Percentiles rank a stretch among this genome's conserved stretches.
Conservation (phyloP, 1,140 invertebrate genomes). For the Halictus rubicundus region DNA sequence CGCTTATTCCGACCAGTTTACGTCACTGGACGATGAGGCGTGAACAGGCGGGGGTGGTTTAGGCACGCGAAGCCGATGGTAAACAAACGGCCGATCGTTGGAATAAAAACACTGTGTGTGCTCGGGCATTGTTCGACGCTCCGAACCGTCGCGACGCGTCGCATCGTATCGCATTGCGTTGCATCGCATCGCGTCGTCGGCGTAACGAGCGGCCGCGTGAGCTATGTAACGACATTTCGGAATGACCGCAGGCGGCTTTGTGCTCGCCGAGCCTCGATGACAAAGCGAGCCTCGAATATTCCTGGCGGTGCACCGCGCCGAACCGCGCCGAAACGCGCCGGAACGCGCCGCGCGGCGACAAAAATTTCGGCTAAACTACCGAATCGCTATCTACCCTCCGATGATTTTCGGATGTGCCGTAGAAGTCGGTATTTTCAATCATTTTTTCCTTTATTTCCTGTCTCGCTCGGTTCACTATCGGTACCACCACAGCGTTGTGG, state of each 20-base stretch:
- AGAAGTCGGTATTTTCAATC: too few relatives aligned
- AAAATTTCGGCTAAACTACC: neutral
- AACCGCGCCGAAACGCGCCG: too few relatives aligned
- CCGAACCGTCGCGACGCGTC: too few relatives aligned
- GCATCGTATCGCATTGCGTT: too few relatives aligned
- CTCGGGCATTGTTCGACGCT: slow-evolving; percentile 23
- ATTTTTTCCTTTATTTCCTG: too few relatives aligned
- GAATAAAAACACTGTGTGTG: slow-evolving; percentile 45
- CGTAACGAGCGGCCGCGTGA: slow-evolving; percentile 6
- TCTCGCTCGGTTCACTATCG: too few relatives aligned
- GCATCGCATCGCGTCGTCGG: neutral
- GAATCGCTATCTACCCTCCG: too few relatives aligned
- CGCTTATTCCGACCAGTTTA: slow-evolving; percentile 37
- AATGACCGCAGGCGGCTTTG: slow-evolving; percentile 27
- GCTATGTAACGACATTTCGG: slow-evolving; percentile 44
- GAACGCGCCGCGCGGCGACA: neutral
- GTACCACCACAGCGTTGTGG: too few relatives aligned
- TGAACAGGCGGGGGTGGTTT: neutral
- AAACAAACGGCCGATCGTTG: slow-evolving; percentile 21
- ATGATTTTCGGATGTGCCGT: too few relatives aligned
- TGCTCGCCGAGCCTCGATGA: slow-evolving; percentile 18
- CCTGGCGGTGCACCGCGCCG: neutral
- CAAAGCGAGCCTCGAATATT: slow-evolving; percentile 43
- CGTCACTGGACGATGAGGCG: slow-evolving; percentile 5
- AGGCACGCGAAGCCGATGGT: neutral